phyloP scores from a whole-genome alignment of 2,113 vertebrate species.

The Phyllostomus hastatus region DNA sequence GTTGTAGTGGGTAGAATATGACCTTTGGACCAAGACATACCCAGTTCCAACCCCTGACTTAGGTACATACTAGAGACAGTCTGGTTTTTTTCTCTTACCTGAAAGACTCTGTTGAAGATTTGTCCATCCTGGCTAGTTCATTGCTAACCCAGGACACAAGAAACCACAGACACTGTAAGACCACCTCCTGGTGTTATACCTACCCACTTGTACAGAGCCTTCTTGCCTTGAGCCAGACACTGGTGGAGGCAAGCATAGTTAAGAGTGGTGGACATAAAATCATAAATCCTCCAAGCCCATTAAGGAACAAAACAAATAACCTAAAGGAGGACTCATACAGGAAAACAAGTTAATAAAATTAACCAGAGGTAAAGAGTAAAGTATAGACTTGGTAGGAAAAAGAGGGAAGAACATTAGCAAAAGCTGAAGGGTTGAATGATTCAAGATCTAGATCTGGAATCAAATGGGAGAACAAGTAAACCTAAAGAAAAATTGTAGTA shows the following conservation, averaged over 20 bases:
- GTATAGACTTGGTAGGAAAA: background rate
- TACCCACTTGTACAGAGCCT: background rate
- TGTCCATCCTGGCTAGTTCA: background rate
- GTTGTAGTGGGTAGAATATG: background rate
- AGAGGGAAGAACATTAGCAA: background rate
- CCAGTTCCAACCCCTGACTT: background rate
- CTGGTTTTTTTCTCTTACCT: background rate
- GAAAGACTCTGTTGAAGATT: background rate
- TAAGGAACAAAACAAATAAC: background rate
- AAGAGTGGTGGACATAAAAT: background rate
- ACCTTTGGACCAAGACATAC: background rate
- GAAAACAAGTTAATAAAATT: background rate
- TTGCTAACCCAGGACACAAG: background rate
- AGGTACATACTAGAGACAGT: background rate
- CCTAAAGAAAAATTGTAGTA: background rate
- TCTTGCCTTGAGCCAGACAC: background rate
- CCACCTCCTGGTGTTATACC: background rate
- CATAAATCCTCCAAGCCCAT: background rate
- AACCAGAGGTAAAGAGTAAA: background rate
- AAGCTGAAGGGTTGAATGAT: background rate
- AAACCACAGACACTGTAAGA: background rate
- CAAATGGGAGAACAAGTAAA: background rate
- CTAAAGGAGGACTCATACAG: background rate
- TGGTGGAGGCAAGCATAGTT: background rate
- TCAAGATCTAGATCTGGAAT: background rate